Evolutionary conservation across 2,113 vertebrate genomes (phyloP), one percentile per base, ranked within the genome.

Genomic region (Atlantisia rogersi): DNA sequence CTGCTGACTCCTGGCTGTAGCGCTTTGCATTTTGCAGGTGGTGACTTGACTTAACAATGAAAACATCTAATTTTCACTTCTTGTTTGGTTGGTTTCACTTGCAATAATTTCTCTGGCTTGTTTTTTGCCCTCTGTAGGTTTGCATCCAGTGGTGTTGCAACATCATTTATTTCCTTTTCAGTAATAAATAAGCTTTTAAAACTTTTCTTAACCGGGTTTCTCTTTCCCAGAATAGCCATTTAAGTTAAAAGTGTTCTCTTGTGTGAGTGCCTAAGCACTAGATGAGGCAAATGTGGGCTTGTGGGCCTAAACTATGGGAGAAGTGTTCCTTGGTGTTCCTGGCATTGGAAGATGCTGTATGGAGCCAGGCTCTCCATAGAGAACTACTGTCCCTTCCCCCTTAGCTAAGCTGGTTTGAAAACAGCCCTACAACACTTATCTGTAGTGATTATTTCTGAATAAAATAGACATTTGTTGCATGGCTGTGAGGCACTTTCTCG

Each of bases 71-170:
- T 94, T 92, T 95, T 95, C 80, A 74, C 92, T 94, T 94, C 95
- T 96, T 82, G 88, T 90, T 95, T 80, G 70, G 59, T 95, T 95
- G 67, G 78, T 95, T 95, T 95, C 87, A 70, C 70, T 94, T 85
- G n/a, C 63, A 42, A 39, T 89, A 82, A 85, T n/a, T 84, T 81
- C 60, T 40, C 90, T 95, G 52, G 18, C 20, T 58, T 15, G 5
- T 4, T 10, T 32, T 46, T 60, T 83, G 31, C 10, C 3, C 32
- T 21, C 31, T 26, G 48, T 53, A 56, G 39, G 65, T 84, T 89
- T 94, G 31, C 70, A 91, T 94, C 70, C 44, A 89, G 48, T 87
- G 32, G 32, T 79, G 55, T 74, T 67, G 46, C 35, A 78, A 67
- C 46, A 56, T 18, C 35, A 46, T 62, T 62, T 69, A 35, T 76